phyloP scores from a whole-genome alignment of 2,797 vertebrate species.

The Hydrolagus colliei region DNA sequence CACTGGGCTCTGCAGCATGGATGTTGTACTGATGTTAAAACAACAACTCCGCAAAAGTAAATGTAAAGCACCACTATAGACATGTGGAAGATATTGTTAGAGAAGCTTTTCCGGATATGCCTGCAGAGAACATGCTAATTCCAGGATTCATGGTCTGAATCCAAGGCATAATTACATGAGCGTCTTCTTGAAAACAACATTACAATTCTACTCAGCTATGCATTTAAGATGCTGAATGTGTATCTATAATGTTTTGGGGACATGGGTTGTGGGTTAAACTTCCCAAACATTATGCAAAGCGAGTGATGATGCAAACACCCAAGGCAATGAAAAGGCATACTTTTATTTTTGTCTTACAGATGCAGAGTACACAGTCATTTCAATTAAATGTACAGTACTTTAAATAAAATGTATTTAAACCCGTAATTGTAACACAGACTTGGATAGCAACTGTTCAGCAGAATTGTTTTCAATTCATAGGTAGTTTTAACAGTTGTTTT shows the following conservation, averaged over 20 bases:
- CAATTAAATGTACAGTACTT: no score
- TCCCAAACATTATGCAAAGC: not conserved
- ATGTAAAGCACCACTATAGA: no score
- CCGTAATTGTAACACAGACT: no score
- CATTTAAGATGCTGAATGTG: constrained; percentile 8
- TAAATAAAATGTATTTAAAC: no score
- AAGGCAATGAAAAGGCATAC: not conserved
- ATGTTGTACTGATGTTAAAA: not conserved
- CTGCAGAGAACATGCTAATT: not conserved
- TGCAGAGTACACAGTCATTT: no score
- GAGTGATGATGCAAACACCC: not conserved
- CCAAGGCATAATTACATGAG: constrained; percentile 3
- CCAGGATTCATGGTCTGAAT: not conserved
- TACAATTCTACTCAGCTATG: constrained; percentile 10
- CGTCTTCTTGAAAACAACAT: not conserved
- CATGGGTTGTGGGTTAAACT: not conserved
- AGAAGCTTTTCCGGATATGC: no score
- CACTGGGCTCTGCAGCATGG: not conserved
- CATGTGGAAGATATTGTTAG: not conserved
- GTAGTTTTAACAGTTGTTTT: no score
- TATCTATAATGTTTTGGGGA: not conserved
- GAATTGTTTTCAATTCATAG: no score
- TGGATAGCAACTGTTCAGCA: no score
- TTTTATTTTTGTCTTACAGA: not conserved
- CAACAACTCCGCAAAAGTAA: not conserved